phyloP scores from a whole-genome alignment of 2,888 invertebrate species.

The Dichetophora obliterata region DNA sequence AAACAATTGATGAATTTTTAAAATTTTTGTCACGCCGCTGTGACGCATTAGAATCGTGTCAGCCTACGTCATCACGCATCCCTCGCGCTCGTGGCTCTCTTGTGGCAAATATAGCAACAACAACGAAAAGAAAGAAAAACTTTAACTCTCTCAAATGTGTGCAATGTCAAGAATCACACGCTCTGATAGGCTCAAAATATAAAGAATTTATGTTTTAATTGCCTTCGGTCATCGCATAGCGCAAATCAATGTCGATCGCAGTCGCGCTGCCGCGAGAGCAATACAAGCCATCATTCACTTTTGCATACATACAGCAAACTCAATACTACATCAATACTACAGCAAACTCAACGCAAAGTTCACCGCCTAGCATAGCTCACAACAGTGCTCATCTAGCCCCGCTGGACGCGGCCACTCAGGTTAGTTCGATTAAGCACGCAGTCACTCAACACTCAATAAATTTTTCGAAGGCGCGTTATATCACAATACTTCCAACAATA shows the following conservation, averaged over 20 bases:
- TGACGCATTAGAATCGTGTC: too few species aligned
- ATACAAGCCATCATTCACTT: not conserved
- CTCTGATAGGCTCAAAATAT: not conserved
- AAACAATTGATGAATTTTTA: conserved; percentile 31
- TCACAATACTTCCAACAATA: not conserved
- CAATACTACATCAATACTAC: too few species aligned
- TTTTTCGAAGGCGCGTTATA: not conserved
- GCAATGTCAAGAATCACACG: not conserved
- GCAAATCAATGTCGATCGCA: too few species aligned
- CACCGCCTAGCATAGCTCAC: too few species aligned
- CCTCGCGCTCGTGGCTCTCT: not conserved
- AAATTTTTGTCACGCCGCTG: conserved; percentile 36
- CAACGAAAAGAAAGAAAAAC: not conserved
- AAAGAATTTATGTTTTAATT: conserved; percentile 29
- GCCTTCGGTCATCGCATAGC: not conserved
- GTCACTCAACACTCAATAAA: not conserved
- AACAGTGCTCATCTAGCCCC: too few species aligned
- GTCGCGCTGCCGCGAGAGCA: not conserved
- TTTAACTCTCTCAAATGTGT: not conserved
- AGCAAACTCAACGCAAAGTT: not conserved
- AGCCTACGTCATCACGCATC: too few species aligned
- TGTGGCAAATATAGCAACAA: conserved; percentile 27
- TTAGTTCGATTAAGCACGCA: not conserved
- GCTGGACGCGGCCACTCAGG: not conserved
- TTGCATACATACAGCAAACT: not conserved